Conservation (phyloP, 2,888 invertebrate genomes). For the Allygus modestus region DNA sequence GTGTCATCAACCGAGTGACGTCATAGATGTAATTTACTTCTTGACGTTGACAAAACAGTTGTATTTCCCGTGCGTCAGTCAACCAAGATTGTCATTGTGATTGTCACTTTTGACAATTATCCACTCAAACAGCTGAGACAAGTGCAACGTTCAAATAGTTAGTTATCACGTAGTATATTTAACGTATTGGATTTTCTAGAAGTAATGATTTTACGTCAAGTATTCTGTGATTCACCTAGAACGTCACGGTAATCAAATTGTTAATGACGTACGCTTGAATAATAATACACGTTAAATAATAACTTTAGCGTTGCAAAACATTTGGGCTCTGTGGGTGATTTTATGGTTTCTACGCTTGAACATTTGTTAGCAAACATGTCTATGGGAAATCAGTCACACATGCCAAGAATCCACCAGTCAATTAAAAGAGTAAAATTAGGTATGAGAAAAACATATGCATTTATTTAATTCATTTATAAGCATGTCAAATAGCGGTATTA, state of each 20-base stretch:
- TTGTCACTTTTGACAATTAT: background rate
- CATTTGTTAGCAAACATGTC: no score
- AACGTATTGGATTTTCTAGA: background rate
- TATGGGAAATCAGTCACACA: no score
- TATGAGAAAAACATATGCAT: no score
- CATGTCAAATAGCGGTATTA: no score
- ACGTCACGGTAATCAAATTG: background rate
- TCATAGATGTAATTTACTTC: background rate
- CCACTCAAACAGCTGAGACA: background rate
- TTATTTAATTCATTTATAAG: no score
- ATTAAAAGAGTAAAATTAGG: no score
- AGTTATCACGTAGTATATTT: background rate
- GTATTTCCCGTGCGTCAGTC: slow-evolving; percentile 19
- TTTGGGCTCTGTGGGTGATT: no score
- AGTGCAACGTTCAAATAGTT: background rate
- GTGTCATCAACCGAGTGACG: background rate
- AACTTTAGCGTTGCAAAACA: no score
- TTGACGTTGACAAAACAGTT: background rate
- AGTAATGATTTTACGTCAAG: background rate
- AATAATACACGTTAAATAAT: no score
- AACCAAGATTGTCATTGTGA: background rate
- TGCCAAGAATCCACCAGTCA: no score
- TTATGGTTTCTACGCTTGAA: no score
- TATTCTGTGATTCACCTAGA: background rate
- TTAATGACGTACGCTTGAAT: background rate